Evolutionary conservation across 2,888 invertebrate species (phyloP).

Genomic region (Poecilobothrus nobilitatus): DNA sequence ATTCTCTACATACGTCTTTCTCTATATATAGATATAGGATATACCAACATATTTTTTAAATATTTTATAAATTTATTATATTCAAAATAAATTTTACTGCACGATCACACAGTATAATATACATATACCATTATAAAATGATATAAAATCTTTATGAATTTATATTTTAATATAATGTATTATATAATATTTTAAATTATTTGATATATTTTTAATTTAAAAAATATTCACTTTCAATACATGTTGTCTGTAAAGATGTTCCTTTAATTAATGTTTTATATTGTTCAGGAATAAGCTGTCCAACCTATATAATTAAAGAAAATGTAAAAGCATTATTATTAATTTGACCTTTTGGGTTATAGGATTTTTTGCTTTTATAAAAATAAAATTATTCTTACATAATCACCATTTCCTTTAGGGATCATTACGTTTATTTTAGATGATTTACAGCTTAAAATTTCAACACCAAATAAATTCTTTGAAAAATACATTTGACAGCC

Average conservation of each 20-base stretch:
- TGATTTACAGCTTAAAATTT: slow-evolving; percentile 94
- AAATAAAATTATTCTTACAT: slow-evolving; percentile 55
- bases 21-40: neutral
- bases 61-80: neutral
- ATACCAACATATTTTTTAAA: neutral
- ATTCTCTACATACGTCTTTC: no score
- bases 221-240: slow-evolving; percentile 55
- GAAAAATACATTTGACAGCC: slow-evolving; percentile 97
- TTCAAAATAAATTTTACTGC: neutral
- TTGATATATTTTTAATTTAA: neutral
- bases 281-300: slow-evolving; percentile 93
- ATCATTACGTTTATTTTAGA: slow-evolving; percentile 98
- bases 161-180: neutral
- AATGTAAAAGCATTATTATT: neutral
- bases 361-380: slow-evolving; percentile 17
- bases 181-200: no score
- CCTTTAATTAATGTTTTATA: slow-evolving; percentile 77
- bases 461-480: slow-evolving; percentile 74
- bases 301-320: slow-evolving; percentile 57
- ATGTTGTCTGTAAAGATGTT: slow-evolving; percentile 62
- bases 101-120: neutral
- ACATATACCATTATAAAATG: neutral
- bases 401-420: slow-evolving; percentile 82
- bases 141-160: neutral
- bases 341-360: no score